A percentile compares a stretch with the other conserved stretches of the same genome.
These are phyloP conservation scores for Prunella himalayana DNA, from an alignment of 2,113 vertebrate species.

Conservation along the genomic window DNA sequence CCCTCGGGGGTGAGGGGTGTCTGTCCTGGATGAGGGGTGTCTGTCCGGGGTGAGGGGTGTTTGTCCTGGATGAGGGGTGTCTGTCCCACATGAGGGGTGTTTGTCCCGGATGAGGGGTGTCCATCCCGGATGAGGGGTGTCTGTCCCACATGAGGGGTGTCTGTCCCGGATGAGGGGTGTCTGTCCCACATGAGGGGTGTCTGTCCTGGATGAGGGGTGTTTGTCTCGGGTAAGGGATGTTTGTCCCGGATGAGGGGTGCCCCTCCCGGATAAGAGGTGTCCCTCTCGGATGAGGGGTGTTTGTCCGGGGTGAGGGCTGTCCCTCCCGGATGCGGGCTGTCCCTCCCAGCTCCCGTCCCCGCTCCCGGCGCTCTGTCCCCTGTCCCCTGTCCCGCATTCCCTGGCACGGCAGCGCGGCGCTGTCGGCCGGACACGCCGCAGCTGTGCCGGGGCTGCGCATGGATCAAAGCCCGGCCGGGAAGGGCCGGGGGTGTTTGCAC, in stretches of 20 bases:
- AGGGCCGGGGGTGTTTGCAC: background rate
- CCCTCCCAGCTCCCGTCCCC: background rate
- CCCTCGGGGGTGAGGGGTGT: background rate
- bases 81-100: background rate
- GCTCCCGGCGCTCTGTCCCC: background rate
- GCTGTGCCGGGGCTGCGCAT: background rate
- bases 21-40: no score
- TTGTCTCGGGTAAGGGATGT: rapidly evolving
- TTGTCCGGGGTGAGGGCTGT: no score
- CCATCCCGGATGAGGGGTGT: rapidly evolving
- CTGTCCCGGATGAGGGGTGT: background rate
- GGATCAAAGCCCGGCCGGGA: background rate
- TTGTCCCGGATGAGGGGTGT: background rate
- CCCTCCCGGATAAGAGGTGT: no score
- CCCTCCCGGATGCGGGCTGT: background rate
- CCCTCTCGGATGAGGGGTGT: no score
- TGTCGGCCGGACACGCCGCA: background rate
- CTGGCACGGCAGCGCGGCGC: background rate
- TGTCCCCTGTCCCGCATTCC: background rate
- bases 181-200: background rate
- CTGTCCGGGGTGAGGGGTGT: background rate
- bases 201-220: background rate
- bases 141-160: no score
- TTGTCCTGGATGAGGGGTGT: background rate
- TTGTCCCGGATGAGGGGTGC: rapidly evolving